Evolutionary conservation across 2,888 invertebrate genomes (phyloP), one percentile per base, ranked within the genome.

Genomic region (Athetis lepigone): DNA sequence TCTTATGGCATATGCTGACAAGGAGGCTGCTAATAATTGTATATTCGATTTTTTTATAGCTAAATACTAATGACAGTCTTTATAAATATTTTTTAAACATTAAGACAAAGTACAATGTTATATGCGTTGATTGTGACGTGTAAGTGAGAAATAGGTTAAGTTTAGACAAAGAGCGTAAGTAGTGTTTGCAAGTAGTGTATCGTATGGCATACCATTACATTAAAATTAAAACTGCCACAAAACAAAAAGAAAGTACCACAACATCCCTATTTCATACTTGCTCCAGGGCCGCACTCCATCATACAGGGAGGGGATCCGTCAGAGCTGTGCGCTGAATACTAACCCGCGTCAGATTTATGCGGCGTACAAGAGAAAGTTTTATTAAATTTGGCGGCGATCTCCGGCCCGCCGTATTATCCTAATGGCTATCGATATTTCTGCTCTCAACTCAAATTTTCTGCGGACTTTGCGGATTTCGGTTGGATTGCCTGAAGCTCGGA

Each of bases 341-440:
- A 69, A 65, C 60, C 46, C 45, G 21, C 40, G 45, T 25, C 62
- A 71, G 75, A 80, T 80, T 80, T 68, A 78, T 77, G 50, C 43
- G 64, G 45, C 52, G 46, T 47, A 47, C 70, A 67, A 50, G 76
- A 73, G 62, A 71, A 76, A 79, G 65, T 79, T 79, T 79, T 74
- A 79, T 79, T 81, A 81, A 76, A 79, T 79, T 81, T 63, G 55
- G 56, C 54, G 64, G 70, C 66, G 66, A 73, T 76, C 77, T 69
- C 68, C 54, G 59, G 57, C 75, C 49, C 51, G 54, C 58, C 61
- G 67, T 66, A 73, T 76, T 79, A 81, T 79, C 66, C 57, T 81
- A 79, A 81, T 76, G 57, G 66, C 49, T 65, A 65, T 65, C 63
- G 66, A 76, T 79, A 79, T 76, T 79, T 60, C 61, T 46, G 43